Evolutionary conservation across 2,888 invertebrate species (phyloP).

Genomic region (Drosophila merina): DNA sequence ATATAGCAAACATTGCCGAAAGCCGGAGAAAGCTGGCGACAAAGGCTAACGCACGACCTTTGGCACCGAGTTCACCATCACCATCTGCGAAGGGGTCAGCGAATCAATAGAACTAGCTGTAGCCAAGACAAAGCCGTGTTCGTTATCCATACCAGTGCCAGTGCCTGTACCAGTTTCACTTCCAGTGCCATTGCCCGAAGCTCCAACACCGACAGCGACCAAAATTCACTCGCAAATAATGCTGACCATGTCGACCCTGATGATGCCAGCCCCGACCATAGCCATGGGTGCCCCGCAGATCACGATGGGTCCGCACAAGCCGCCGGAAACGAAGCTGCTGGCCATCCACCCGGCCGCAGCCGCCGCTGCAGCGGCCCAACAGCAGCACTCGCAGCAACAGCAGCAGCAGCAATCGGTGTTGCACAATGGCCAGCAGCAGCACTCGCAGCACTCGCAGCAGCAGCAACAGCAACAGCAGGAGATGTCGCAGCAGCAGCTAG

Average conservation of each 20-base stretch:
- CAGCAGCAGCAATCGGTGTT: slow-evolving; percentile 74
- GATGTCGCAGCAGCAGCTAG: slow-evolving; percentile 65
- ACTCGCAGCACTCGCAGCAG: slow-evolving; percentile 61
- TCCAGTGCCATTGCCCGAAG: slow-evolving; percentile 7
- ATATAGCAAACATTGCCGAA: slow-evolving; percentile 44
- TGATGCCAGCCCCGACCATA: slow-evolving; percentile 85
- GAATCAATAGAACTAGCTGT: slow-evolving; percentile 63
- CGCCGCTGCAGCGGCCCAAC: slow-evolving; percentile 76
- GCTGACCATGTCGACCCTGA: slow-evolving; percentile 84
- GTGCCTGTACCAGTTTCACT: not conserved
- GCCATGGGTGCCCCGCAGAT: slow-evolving; percentile 84
- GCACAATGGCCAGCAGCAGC: slow-evolving; percentile 75
- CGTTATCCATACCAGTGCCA: not conserved
- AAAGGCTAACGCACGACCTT: slow-evolving; percentile 79
- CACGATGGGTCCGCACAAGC: slow-evolving; percentile 84
- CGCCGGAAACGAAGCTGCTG: slow-evolving; percentile 84
- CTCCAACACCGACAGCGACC: slow-evolving; percentile 43
- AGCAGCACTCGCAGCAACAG: slow-evolving; percentile 67
- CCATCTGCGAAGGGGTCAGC: slow-evolving; percentile 63
- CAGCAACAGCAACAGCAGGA: slow-evolving; percentile 63
- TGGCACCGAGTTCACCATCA: slow-evolving; percentile 73
- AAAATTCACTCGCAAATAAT: slow-evolving; percentile 82
- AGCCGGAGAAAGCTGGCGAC: slow-evolving; percentile 54
- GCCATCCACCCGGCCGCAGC: slow-evolving; percentile 83
- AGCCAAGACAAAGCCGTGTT: slow-evolving; percentile 30